Base-by-base conservation (phyloP, 1,140 invertebrate species). In the Zaprionus taronus region DNA sequence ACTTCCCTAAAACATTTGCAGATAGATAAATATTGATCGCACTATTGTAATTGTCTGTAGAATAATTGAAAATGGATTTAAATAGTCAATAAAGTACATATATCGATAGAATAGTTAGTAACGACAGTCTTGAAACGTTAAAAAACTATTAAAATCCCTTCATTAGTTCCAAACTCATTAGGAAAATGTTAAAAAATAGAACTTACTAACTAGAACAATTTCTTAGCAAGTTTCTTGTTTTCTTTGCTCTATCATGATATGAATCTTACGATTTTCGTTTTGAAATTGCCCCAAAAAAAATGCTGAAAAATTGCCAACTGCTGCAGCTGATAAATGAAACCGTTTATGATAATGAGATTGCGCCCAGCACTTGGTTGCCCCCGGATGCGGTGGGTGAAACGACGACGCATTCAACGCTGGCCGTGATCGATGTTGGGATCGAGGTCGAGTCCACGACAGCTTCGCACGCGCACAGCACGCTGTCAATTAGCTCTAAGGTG, bases 401-500 rank as follows among this genome's bases (percentile, higher is more conserved):
- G 24, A 69, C 65, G 68, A 34, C 53, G 44, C 74, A 51, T 51
- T 31, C 63, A 55, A 77, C 69, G 63, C 69, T 62, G 38, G 71
- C 71, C 64, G 75, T 73, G 63, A 65, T 72, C 56, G 69, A 72
- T 56, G 34, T 47, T 20, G 69, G 72, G n/a, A 31, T 63, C 49
- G 47, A 63, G 56, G 31, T 47, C 91, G 77, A 87, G 47, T 66
- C 91, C 20, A 76, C 91, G 20, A 71, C 89, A 12, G 57, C 73
- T 51, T 64, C 79, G 44, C 77, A 69, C 60, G 75, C 63, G 56
- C 79, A 78, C 64, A 80, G 57, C 67, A 79, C 80, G 66, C 73
- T 66, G 51, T 71, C 72, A 31, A 69, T 74, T 75, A 72, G 73
- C 56, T 66, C 55, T 58, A 76, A 76, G 73, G 73, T 76, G 73